Evolutionary conservation across 2,113 vertebrate species (phyloP), one percentile per base, ranked within the genome.

Genomic region (Octodon degus): DNA sequence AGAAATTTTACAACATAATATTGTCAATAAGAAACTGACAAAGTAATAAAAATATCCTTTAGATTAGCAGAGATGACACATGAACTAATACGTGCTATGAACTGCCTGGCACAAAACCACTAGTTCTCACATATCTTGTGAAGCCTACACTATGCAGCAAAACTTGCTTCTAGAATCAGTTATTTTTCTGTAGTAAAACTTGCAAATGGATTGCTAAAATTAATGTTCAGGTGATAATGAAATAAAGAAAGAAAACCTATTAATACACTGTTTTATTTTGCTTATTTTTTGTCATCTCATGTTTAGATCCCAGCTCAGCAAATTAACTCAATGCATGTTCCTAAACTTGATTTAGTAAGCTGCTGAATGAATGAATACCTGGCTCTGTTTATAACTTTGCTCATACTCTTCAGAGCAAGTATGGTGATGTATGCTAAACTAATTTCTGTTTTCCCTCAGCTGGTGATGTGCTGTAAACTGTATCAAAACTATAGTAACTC

Each of bases 31-130:
- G 25, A 87, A 89, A 47, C 53, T 84, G n/a, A 65, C 25, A 94
- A 83, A 83, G 2, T 79, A 85, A 95, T 80, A 96, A 92, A 79
- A 58, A 83, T 58, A 86, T 68, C 4, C 22, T 95, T 89, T 81
- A 74, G 80, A 30, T 91, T 87, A 93, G 60, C 30, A 67, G 68
- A 37, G n/a, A 85, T 91, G 1, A 94, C 84, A 93, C 80, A 65
- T 50, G 79, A 81, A 89, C 80, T 74, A 72, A 37, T 30, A 43
- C 70, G 25, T 91, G 86, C 90, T 53, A 81, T 62, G 34, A 58
- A 43, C 85, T 70, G 19, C 30, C 60, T 67, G 7, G 8, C 58
- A 65, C 79, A 43, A 20, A 94, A 79, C 9, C 62, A 25, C 11
- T 5, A 19, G 11, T 40, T 91, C 22, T 91, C 30, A 68, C 0